Base-by-base conservation (phyloP, 2,888 invertebrate genomes). In the Adelognathus sp. region DNA sequence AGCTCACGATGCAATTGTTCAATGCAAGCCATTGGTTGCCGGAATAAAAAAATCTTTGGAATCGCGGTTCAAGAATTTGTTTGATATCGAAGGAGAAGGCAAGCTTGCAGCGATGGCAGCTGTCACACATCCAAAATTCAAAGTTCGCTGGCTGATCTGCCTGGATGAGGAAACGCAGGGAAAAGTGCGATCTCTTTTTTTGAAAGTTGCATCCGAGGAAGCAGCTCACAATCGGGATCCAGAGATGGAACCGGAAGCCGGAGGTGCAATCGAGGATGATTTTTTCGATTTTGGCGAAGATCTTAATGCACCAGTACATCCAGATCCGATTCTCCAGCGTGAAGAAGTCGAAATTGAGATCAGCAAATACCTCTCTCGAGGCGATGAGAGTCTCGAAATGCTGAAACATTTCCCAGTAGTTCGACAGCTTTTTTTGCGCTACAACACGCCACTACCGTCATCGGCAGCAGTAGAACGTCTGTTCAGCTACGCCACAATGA, bases 71-170 rank as follows among this genome's bases (percentile, higher is more conserved):
- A 24, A 29, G 16, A 27, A 64, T 11, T 33, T 71, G 11, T 56
- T 76, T n/a, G 27, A 54, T 16, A 6, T 71, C 14, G 21, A 16
- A 2, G 44, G 46, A n/a, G 64, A 52, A 64, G 76, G 58, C 1
- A 46, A 46, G 24, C 3, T 46, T 2, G 69, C 63, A 4, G 58
- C 64, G 16, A 24, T 76, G 9, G 70, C 76, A 18, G 29, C 70
- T 9, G 63, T 63, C 7, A 76, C 54, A 16, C 71, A 64, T 33
- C 64, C 70, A 9, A 60, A 44, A 56, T 76, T 71, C 9, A 64
- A 76, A 21, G 21, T 16, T 27, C 56, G 29, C 27, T 71, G 64
- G 71, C 46, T 76, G 16, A 36, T 7, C 31, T 66, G 66, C 36
- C 52, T 52, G 36, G 14, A 52, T 27, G 61, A 66, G 54, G 4